Evolutionary conservation across 2,113 vertebrate genomes (phyloP).

Genomic region (Nesogale talazaci): DNA sequence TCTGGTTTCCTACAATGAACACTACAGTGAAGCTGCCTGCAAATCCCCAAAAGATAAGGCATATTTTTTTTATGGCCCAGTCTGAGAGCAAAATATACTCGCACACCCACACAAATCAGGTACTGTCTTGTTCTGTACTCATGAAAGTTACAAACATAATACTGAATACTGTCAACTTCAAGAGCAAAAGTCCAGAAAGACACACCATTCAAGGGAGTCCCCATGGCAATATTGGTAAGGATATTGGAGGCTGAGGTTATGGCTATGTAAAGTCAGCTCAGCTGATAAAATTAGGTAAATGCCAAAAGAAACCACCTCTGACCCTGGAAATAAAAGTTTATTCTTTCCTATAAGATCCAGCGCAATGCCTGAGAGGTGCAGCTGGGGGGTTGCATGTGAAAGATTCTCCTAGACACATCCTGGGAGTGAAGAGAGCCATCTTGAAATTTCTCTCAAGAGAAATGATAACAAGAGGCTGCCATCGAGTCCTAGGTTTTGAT

Average conservation of each 20-base stretch:
- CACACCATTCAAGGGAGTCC: background rate
- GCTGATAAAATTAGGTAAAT: background rate
- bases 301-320: background rate
- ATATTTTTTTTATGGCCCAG: background rate
- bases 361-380: background rate
- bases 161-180: background rate
- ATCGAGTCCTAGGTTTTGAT: background rate
- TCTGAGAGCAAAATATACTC: background rate
- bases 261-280: background rate
- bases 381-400: no score
- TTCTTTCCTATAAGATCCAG: slow-evolving; percentile 11
- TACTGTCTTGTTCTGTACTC: background rate
- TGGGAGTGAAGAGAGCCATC: background rate
- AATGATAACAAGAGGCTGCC: slow-evolving; percentile 10
- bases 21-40: background rate
- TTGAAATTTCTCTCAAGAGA: background rate
- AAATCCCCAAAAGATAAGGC: background rate
- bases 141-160: background rate
- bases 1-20: slow-evolving; percentile 10
- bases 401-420: background rate
- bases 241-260: background rate
- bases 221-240: background rate
- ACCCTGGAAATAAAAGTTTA: slow-evolving; percentile 16
- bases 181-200: background rate
- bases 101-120: background rate